Conservation (phyloP, 2,888 invertebrate species). For the Clistopyga incitator region DNA sequence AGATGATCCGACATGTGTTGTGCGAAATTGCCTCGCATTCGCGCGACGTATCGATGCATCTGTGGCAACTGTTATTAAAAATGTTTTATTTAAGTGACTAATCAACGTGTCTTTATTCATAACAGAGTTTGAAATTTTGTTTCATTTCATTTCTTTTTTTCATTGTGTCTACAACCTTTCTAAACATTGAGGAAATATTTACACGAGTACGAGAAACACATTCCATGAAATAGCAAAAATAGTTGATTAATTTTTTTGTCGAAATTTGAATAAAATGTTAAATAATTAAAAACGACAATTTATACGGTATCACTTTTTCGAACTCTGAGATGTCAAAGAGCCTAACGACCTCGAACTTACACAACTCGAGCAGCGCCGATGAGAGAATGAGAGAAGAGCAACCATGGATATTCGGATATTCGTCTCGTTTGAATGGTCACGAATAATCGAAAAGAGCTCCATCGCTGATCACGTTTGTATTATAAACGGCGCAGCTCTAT, state of each 20-base stretch:
- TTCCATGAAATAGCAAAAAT: no score
- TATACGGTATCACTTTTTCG: slow-evolving; percentile 1
- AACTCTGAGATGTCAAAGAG: slow-evolving; percentile 55
- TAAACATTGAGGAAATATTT: no score
- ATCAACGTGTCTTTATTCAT: no score
- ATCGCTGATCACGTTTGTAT: not conserved
- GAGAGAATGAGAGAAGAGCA: slow-evolving; percentile 26
- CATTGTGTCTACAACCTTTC: no score
- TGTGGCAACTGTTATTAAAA: not conserved
- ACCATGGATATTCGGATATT: slow-evolving; percentile 47
- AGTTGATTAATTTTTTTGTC: no score
- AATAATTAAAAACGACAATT: no score
- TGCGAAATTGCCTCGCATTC: slow-evolving; percentile 18
- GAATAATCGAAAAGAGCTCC: slow-evolving; percentile 65
- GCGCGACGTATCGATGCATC: slow-evolving; percentile 27
- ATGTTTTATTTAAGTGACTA: no score
- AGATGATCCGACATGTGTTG: not conserved
- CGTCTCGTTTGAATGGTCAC: slow-evolving; percentile 69
- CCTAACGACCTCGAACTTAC: slow-evolving; percentile 72
- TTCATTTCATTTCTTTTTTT: no score
- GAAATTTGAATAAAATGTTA: no score
- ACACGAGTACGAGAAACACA: no score
- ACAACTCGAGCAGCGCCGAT: slow-evolving; percentile 56
- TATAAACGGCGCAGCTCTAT: slow-evolving; percentile 21
- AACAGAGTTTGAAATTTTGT: no score